A percentile compares a stretch with the other conserved stretches of the same genome.
phyloP scores from a whole-genome alignment of 2,888 invertebrate species.

The Pandemis corylana region DNA sequence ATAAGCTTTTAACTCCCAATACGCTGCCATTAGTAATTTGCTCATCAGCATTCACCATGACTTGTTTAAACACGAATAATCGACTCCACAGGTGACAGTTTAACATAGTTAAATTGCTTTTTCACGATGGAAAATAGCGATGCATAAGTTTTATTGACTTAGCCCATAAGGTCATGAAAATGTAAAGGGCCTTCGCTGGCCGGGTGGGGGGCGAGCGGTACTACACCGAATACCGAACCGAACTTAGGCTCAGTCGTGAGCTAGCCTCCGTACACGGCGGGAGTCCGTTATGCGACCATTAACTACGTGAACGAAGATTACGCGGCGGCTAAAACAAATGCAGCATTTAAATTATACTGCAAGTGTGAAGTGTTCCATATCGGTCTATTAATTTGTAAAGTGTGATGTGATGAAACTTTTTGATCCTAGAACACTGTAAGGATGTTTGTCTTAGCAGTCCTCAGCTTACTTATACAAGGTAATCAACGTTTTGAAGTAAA shows the following conservation, averaged over 20 bases:
- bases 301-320: conserved; percentile 49
- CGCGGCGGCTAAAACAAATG: conserved; percentile 14
- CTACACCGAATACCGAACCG: conserved; percentile 52
- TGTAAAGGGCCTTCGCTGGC: conserved; percentile 67
- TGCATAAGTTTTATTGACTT: conserved; percentile 66
- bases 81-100: background rate
- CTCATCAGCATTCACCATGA: conserved; percentile 10
- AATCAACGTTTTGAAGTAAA: conserved; percentile 46
- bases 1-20: conserved; percentile 2
- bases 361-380: conserved; percentile 24
- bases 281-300: conserved; percentile 50
- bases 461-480: conserved; percentile 79
- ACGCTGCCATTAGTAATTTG: background rate
- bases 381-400: conserved; percentile 42
- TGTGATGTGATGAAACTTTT: conserved; percentile 75
- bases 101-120: conserved; percentile 1
- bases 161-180: conserved; percentile 75
- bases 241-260: conserved; percentile 67
- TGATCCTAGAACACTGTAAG: conserved; percentile 66
- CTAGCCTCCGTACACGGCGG: conserved; percentile 55
- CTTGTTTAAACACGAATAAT: background rate
- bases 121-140: conserved; percentile 40
- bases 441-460: conserved; percentile 75
- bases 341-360: background rate
- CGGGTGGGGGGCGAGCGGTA: conserved; percentile 68